A percentile compares a stretch with the other conserved stretches of the same genome.
These are phyloP conservation scores for Saccopteryx leptura DNA, from an alignment of 2,113 vertebrate species.

Conservation along the genomic window DNA sequence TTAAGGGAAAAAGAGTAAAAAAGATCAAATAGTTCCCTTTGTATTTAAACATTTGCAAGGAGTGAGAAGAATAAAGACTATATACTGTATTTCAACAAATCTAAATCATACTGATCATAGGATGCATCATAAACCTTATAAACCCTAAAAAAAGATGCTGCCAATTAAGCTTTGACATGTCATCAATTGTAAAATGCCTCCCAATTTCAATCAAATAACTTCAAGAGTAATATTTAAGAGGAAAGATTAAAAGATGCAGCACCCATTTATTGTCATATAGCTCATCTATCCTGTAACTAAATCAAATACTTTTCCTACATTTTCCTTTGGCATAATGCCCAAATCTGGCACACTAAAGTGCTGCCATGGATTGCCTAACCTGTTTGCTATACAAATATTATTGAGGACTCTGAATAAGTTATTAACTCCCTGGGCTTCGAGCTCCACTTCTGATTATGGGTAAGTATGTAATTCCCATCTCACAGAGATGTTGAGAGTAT, in stretches of 20 bases:
- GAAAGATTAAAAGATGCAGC: conserved; percentile 22
- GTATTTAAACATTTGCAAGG: conserved; percentile 34
- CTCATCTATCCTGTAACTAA: conserved; percentile 1
- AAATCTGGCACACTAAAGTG: neutral
- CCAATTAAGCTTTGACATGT: conserved; percentile 56
- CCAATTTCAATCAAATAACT: conserved; percentile 57
- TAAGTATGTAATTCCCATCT: conserved; percentile 24
- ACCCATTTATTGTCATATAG: neutral
- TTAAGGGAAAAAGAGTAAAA: conserved; percentile 4
- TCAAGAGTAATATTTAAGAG: conserved; percentile 55
- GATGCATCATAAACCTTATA: conserved; percentile 17
- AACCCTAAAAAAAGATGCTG: conserved; percentile 50
- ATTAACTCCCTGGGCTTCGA: neutral
- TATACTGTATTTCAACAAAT: conserved; percentile 32
- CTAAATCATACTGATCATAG: conserved; percentile 28
- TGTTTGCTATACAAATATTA: neutral
- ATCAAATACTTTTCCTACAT: neutral
- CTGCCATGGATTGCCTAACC: neutral
- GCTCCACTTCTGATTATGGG: neutral
- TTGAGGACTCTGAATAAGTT: conserved; percentile 10
- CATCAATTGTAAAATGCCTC: neutral
- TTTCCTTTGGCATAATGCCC: conserved; percentile 31
- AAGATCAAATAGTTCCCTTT: conserved; percentile 47
- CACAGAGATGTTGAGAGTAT: neutral
- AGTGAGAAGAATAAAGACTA: conserved; percentile 28